Evolutionary conservation across 2,888 invertebrate genomes (phyloP).

Genomic region (Mythimna impura): DNA sequence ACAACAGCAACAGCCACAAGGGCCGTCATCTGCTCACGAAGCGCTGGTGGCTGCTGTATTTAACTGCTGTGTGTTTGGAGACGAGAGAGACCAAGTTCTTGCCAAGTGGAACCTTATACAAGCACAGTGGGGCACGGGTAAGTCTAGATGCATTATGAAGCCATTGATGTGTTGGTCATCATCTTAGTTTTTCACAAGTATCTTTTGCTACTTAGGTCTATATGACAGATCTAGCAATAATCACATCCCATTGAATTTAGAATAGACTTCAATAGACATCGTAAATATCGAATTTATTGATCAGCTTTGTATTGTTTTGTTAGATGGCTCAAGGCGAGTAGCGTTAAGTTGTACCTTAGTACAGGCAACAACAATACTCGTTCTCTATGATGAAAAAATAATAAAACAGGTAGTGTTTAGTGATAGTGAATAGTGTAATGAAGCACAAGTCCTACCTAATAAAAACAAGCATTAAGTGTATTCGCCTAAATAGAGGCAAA

Average conservation of each 20-base stretch:
- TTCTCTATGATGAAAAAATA: too few species aligned
- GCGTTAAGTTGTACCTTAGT: too few species aligned
- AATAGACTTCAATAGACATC: neutral
- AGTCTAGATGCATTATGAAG: conserved; percentile 61
- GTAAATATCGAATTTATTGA: too few species aligned
- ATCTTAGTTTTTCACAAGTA: neutral
- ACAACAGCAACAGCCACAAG: conserved; percentile 88
- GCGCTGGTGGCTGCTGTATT: conserved; percentile 94
- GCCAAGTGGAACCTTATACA: conserved; percentile 99
- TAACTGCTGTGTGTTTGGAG: conserved; percentile 96
- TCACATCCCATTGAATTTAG: neutral
- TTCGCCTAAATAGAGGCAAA: too few species aligned
- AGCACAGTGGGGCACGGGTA: conserved; percentile 96
- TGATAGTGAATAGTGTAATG: too few species aligned
- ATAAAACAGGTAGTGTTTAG: too few species aligned
- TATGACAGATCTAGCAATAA: too few species aligned
- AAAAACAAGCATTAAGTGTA: too few species aligned
- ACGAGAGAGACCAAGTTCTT: conserved; percentile 98
- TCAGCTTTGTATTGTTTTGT: too few species aligned
- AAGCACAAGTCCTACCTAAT: too few species aligned
- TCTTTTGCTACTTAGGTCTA: neutral
- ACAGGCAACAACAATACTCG: too few species aligned
- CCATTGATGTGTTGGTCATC: neutral
- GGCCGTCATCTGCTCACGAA: conserved; percentile 91
- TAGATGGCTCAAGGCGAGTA: too few species aligned